Evolutionary conservation across 2,888 invertebrate genomes (phyloP), one percentile per base, ranked within the genome.

Genomic region (Apotomis turbidana): DNA sequence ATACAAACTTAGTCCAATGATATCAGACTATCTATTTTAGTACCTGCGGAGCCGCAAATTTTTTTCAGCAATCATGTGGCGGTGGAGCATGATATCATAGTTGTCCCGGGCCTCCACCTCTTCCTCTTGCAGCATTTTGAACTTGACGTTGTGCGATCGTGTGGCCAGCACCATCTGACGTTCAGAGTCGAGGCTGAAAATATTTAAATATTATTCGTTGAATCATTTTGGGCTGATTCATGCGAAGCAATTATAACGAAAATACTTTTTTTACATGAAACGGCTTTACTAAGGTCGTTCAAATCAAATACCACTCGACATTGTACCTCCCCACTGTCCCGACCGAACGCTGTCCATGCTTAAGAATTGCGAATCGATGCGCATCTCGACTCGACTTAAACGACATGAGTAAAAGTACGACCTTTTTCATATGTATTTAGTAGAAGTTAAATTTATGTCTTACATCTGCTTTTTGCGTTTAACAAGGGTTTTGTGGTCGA

Each of bases 141-240:
- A 88, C 68, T 89, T 91, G 12, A 89, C 86, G 15, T 87, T 79
- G 77, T 95, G 95, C 2, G 88, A 85, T 38, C 93, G 83, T 3
- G 90, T 87, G 0, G 92, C 91, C 38, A 93, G 80, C 77, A 93
- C 93, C 94, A 95, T 95, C 74, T 90, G 88, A 8, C 93, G 88
- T 60, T 94, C 94, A 0, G 94, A 93, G 73, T 94, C 93, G 59
- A 91, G 75, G 15, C 90, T 93, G 75, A 6, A 85, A 69, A 12
- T 6, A 41, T 5, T 41, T 27, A 27, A 27, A 27, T 27, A 27
- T 27, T 27, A 27, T 27, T 27, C 27, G 27, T 27, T 27, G 0
- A 27, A 27, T 27, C 1, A 27, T 27, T 27, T 27, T 27, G 27
- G 27, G 27, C 27, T 27, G 27, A 27, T 27, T 27, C 27, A 27